Evolutionary conservation across 2,797 vertebrate species (phyloP), one percentile per base, ranked within the genome.

Genomic region (Apodemus agrarius): DNA sequence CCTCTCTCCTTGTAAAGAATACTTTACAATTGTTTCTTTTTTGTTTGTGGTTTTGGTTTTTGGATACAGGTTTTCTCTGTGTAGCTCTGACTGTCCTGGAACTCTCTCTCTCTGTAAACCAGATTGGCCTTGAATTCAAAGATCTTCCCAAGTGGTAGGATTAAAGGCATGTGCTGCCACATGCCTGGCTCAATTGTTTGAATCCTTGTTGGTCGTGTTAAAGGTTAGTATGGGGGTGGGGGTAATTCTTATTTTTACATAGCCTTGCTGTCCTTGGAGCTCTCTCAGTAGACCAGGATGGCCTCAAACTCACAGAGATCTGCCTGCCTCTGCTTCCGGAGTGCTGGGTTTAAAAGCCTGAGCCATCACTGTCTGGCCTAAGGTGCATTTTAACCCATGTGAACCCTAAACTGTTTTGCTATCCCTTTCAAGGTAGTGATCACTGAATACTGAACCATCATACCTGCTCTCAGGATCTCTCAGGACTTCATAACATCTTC

Each of bases 401-500:
- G 59, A 89, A 96, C 93, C 37, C 57, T 40, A 89, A 67, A 94
- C 46, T 61, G 92, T 79, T 85, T 80, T 19, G 40, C 22, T 26
- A 31, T 29, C 13, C 22, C 40, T 84, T 95, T 31, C 26, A 17
- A 72, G 16, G 10, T n/a, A 59, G 57, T 40, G 72, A 78, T 76
- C 72, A 90, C 40, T 24, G 6, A 83, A 69, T 49, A 75, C 43
- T 16, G 29, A 90, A 59, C 52, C 57, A 31, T 17, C 31, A 93
- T 52, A 88, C 19, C 26, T 63, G 43, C 49, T 61, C n/a, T n/a
- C n/a, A 46, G 12, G 10, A 26, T 89, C 9, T 92, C 63, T 75
- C 63, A 72, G 57, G 67, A 69, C 21, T 49, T 90, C 1, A 4
- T 57, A 69, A 54, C 9, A n/a, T 76, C 61, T 72, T 79, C 31